Percentiles rank a stretch among this genome's conserved stretches.
Evolutionary conservation across 2,113 vertebrate species (phyloP).

Genomic region (Nannobrachium achirus): DNA sequence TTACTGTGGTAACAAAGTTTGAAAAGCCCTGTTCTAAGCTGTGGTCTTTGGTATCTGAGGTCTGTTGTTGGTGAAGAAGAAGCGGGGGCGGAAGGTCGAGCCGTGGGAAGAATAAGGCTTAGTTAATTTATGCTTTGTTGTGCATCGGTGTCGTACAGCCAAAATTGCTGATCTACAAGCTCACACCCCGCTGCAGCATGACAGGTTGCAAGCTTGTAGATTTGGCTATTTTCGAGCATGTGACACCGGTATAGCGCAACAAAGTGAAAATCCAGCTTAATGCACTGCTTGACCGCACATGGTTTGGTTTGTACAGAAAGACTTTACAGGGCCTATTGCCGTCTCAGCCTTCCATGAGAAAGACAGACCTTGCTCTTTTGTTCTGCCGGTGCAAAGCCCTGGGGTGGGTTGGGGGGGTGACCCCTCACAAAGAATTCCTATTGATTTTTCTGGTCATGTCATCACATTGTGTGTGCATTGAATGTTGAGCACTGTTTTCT

Average conservation of each 20-base stretch:
- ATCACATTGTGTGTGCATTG: slow-evolving; percentile 64
- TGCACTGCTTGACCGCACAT: slow-evolving; percentile 51
- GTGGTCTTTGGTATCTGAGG: too few relatives aligned
- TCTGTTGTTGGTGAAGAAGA: slow-evolving; percentile 16
- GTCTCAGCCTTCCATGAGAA: slow-evolving; percentile 29
- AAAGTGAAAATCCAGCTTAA: slow-evolving; percentile 1
- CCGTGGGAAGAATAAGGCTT: slow-evolving; percentile 41
- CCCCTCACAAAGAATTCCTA: slow-evolving; percentile 65
- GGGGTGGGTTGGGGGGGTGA: slow-evolving; percentile 38
- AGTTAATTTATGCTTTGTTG: too few relatives aligned
- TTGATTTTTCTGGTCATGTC: slow-evolving; percentile 72
- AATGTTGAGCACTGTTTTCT: slow-evolving; percentile 66
- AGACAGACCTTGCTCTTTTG: slow-evolving; percentile 58
- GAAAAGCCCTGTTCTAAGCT: too few relatives aligned
- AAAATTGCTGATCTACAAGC: too few relatives aligned
- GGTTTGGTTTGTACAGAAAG: slow-evolving; percentile 62
- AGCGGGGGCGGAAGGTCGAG: slow-evolving; percentile 13
- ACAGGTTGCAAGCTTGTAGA: too few relatives aligned
- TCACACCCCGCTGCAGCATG: too few relatives aligned
- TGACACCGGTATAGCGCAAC: too few relatives aligned
- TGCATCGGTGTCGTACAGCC: too few relatives aligned
- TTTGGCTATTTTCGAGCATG: too few relatives aligned
- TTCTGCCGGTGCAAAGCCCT: slow-evolving; percentile 49
- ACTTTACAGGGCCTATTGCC: slow-evolving; percentile 60
- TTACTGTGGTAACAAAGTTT: too few relatives aligned